phyloP scores from a whole-genome alignment of 2,797 vertebrate genomes.

The Catharus ustulatus region DNA sequence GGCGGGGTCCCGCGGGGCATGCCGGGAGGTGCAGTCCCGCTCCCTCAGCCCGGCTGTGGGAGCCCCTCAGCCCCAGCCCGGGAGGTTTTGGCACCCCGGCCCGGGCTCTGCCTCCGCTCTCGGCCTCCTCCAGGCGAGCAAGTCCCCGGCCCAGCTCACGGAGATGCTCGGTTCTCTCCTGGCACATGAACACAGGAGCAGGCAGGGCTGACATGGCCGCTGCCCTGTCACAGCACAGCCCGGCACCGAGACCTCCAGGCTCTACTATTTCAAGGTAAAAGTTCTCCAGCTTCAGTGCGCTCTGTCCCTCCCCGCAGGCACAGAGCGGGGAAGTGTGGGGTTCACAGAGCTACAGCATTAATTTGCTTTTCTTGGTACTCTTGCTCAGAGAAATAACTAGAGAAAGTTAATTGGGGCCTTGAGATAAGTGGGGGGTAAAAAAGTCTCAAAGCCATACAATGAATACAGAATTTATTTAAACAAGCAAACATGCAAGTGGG shows the following conservation, averaged over 20 bases:
- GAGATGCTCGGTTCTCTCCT: not conserved
- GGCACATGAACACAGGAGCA: too few species aligned
- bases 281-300: rapidly evolving
- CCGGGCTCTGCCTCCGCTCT: too few species aligned
- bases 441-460: not conserved
- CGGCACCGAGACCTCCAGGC: not conserved
- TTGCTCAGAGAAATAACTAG: not conserved
- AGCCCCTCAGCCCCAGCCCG: not conserved
- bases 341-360: rapidly evolving
- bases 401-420: not conserved
- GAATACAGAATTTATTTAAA: conserved; percentile 21
- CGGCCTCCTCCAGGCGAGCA: not conserved
- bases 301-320: rapidly evolving
- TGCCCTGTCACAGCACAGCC: not conserved
- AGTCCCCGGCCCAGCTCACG: not conserved
- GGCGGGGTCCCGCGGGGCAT: not conserved
- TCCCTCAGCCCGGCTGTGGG: not conserved
- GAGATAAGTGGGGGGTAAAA: rapidly evolving
- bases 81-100: not conserved
- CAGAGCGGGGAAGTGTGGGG: rapidly evolving
- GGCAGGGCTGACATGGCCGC: not conserved
- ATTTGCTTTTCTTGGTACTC: not conserved
- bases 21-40: not conserved
- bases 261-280: not conserved
- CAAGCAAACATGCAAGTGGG: not conserved